Evolutionary conservation across 2,888 invertebrate genomes (phyloP).

Genomic region (Antheraea assamensis): DNA sequence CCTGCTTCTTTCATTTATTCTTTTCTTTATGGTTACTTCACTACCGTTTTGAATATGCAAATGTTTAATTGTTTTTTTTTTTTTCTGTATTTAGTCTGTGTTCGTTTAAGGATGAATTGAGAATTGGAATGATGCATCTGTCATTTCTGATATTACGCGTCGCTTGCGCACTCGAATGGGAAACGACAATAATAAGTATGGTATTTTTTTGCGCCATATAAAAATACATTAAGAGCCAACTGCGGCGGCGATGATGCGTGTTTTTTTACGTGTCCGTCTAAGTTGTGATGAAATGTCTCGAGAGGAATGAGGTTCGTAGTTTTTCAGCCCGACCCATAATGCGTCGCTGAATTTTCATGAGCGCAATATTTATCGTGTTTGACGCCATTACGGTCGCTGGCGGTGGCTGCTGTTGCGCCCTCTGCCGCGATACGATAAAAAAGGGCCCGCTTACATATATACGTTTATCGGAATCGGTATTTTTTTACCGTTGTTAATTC

Average conservation of each 20-base stretch:
- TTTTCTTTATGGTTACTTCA: constrained; percentile 56
- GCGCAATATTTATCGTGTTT: constrained; percentile 69
- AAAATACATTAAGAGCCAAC: constrained; percentile 49
- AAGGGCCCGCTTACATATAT: constrained; percentile 45
- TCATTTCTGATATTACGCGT: constrained; percentile 74
- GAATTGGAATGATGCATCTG: constrained; percentile 72
- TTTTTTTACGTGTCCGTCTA: constrained; percentile 46
- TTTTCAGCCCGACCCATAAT: constrained; percentile 60
- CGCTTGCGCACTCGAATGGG: constrained; percentile 40
- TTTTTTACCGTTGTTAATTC: constrained; percentile 77
- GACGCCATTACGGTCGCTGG: constrained; percentile 59
- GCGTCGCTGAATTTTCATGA: constrained; percentile 76
- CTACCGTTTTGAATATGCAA: constrained; percentile 71
- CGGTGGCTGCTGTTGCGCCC: constrained; percentile 50
- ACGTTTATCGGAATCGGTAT: constrained; percentile 68
- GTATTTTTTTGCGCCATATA: constrained; percentile 31
- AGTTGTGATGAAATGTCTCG: constrained; percentile 61
- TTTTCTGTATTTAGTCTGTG: constrained; percentile 38
- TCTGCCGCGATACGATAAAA: constrained; percentile 72
- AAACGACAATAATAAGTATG: constrained; percentile 21
- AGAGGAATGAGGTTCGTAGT: constrained; percentile 53
- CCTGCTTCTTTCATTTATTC: constrained; percentile 56
- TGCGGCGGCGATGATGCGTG: constrained; percentile 50
- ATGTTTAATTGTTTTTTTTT: constrained; percentile 71
- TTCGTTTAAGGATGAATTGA: constrained; percentile 32